A percentile compares a stretch with the other conserved stretches of the same genome.
phyloP scores from a whole-genome alignment of 2,888 invertebrate species.

The Candidula unifasciata region DNA sequence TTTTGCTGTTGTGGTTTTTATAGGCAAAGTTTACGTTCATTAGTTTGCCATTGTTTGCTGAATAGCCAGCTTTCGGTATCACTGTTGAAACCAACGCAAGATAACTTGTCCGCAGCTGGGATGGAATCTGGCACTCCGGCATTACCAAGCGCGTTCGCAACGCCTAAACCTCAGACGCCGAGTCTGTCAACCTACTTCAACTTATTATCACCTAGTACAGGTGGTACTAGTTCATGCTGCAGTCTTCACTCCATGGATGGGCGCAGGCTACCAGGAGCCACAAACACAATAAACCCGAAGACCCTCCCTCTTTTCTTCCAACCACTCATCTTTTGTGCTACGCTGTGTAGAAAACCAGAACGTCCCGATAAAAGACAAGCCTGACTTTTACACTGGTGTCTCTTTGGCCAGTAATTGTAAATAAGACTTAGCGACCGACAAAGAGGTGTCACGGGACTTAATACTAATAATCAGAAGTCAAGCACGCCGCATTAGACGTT shows the following conservation, averaged over 20 bases:
- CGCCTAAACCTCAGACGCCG: no score
- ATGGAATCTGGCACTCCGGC: no score
- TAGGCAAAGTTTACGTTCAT: no score
- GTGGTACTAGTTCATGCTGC: constrained; percentile 14
- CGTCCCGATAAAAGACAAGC: constrained; percentile 4
- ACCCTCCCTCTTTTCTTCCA: neutral
- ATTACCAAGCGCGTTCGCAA: no score
- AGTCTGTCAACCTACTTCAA: neutral
- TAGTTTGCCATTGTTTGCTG: no score
- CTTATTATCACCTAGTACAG: neutral
- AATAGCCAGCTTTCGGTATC: no score
- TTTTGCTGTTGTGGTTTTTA: no score
- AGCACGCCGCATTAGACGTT: neutral
- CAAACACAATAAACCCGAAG: neutral
- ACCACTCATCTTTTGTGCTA: constrained; percentile 25
- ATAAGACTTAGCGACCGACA: constrained; percentile 10
- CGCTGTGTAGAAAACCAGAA: constrained; percentile 23
- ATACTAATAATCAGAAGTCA: constrained; percentile 33
- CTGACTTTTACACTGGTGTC: neutral
- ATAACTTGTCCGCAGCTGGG: no score
- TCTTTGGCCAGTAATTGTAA: constrained; percentile 2
- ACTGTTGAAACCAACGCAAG: no score
- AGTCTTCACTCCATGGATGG: neutral
- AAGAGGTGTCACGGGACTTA: neutral
- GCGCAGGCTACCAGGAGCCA: neutral